These are phyloP conservation scores for Perodicticus potto DNA, from an alignment of 2,797 vertebrate genomes.

Conservation along the genomic window DNA sequence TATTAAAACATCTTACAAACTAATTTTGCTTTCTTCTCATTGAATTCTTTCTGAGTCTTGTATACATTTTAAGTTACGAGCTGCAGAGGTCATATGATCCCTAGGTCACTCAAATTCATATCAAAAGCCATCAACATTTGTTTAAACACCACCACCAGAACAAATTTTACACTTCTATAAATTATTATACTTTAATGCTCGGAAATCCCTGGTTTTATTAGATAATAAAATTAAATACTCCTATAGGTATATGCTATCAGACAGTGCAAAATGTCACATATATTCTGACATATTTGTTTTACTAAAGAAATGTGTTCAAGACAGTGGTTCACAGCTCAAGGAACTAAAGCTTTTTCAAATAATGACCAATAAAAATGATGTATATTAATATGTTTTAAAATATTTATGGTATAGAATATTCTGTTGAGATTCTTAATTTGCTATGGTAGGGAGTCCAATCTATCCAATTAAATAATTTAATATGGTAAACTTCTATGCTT, in stretches of 20 bases:
- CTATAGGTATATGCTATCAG: background rate
- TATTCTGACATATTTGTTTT: constrained; percentile 29
- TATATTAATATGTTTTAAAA: constrained; percentile 20
- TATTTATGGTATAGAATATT: background rate
- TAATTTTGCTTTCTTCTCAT: constrained; percentile 15
- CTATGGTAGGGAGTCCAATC: background rate
- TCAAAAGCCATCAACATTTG: background rate
- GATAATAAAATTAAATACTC: constrained; percentile 29
- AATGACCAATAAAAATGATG: constrained; percentile 52
- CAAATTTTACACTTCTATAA: constrained; percentile 3
- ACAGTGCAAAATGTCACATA: background rate
- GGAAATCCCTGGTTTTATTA: constrained; percentile 17
- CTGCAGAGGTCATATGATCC: background rate
- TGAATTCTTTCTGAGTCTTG: constrained; percentile 30
- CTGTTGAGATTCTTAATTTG: background rate
- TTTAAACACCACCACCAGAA: background rate
- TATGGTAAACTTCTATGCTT: background rate
- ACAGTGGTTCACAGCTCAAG: background rate
- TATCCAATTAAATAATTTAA: background rate
- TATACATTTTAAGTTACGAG: background rate
- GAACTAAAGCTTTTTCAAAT: constrained; percentile 45
- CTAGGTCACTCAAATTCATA: background rate
- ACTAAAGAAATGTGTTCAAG: constrained; percentile 26
- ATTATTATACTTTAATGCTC: background rate
- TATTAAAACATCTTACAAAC: constrained; percentile 47